These are phyloP conservation scores for Moxostoma hubbsi DNA, from an alignment of 2,797 vertebrate species.

Conservation along the genomic window DNA sequence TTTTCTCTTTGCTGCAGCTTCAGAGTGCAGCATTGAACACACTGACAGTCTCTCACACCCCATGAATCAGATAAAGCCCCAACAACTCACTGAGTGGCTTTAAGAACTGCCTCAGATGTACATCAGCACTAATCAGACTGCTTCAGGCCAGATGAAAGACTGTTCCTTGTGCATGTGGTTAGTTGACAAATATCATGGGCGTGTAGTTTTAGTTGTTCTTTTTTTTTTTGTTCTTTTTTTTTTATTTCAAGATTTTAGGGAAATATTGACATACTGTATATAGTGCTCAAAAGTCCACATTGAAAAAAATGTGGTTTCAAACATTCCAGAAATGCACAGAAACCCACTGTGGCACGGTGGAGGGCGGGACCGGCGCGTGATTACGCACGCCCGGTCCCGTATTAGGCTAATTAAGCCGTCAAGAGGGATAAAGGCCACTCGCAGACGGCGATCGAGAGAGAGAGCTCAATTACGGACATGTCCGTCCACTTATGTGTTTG, in stretches of 20 bases:
- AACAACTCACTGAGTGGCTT: slow-evolving; percentile 45
- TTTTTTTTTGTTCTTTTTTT: slow-evolving; percentile 9
- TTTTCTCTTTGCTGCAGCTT: background rate
- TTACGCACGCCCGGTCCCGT: no score
- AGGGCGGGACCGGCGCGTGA: no score
- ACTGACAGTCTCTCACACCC: background rate
- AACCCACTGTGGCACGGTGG: no score
- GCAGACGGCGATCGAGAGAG: no score
- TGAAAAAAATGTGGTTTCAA: no score
- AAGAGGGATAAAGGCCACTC: no score
- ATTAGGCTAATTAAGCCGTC: no score
- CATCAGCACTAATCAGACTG: slow-evolving; percentile 73
- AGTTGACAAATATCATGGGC: background rate
- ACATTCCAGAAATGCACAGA: no score
- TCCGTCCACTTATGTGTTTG: no score
- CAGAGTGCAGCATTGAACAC: slow-evolving; percentile 38
- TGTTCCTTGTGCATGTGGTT: background rate
- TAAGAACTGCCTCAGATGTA: slow-evolving; percentile 58
- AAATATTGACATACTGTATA: background rate
- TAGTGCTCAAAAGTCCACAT: no score
- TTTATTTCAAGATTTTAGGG: background rate
- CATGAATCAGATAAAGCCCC: background rate
- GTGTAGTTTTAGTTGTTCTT: background rate
- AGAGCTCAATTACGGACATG: no score
- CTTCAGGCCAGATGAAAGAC: slow-evolving; percentile 70